Evolutionary conservation across 2,797 vertebrate species (phyloP).

Genomic region (Falco peregrinus): DNA sequence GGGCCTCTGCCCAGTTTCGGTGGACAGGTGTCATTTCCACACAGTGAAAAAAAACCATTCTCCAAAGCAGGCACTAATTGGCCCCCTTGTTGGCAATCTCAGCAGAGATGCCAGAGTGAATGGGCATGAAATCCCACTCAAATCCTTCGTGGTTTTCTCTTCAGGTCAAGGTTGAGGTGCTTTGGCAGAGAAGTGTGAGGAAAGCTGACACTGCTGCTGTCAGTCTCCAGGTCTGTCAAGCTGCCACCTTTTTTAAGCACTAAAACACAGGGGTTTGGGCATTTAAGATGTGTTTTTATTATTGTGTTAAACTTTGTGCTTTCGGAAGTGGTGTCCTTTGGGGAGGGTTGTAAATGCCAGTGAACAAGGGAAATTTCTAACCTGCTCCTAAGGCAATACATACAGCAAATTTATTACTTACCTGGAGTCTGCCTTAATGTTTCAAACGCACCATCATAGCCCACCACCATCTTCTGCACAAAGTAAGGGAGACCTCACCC

Average conservation of each 20-base stretch:
- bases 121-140: slow-evolving; percentile 56
- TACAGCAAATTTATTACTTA: background rate
- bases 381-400: background rate
- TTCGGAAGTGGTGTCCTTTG: background rate
- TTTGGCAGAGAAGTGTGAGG: slow-evolving; percentile 64
- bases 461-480: background rate
- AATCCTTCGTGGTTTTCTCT: slow-evolving; percentile 47
- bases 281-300: slow-evolving; percentile 48
- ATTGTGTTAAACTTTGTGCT: background rate
- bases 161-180: slow-evolving; percentile 71
- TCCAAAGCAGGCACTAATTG: slow-evolving; percentile 50
- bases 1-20: slow-evolving; percentile 15
- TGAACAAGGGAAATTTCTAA: background rate
- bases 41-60: background rate
- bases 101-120: slow-evolving; percentile 68
- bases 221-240: slow-evolving; percentile 65
- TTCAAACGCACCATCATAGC: background rate
- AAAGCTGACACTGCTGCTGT: slow-evolving; percentile 60
- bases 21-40: slow-evolving; percentile 61
- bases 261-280: background rate
- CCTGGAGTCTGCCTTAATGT: background rate
- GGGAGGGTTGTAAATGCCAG: background rate
- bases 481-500: background rate
- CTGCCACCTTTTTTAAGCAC: slow-evolving; percentile 47
- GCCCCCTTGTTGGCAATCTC: slow-evolving; percentile 68